A percentile compares a stretch with the other conserved stretches of the same genome.
These are phyloP conservation scores for Onchidella celtica DNA, from an alignment of 2,888 invertebrate genomes.

Conservation along the genomic window DNA sequence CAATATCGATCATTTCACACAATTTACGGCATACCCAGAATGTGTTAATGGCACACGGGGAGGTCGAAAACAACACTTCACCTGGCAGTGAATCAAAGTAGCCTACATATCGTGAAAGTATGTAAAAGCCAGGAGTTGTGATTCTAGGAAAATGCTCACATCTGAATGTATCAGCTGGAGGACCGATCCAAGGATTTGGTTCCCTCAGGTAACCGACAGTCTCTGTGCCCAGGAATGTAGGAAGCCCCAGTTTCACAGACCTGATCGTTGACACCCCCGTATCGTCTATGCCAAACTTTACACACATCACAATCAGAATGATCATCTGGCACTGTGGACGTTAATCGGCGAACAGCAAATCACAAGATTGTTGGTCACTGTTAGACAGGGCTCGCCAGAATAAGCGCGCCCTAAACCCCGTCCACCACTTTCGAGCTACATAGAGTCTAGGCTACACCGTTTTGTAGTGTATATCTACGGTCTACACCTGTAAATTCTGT, in stretches of 20 bases:
- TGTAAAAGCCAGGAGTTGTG: no score
- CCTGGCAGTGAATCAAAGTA: no score
- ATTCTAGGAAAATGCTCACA: no score
- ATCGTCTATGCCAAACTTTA: constrained; percentile 59
- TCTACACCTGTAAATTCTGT: no score
- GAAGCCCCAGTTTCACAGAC: constrained; percentile 55
- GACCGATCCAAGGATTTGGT: constrained; percentile 74
- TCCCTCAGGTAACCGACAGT: constrained; percentile 63
- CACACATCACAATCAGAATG: constrained; percentile 56
- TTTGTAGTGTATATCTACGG: no score
- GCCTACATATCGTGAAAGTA: no score
- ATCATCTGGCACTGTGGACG: constrained; percentile 62
- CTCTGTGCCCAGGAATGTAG: constrained; percentile 69
- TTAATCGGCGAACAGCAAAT: not conserved
- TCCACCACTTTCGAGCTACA: no score
- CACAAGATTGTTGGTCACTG: not conserved
- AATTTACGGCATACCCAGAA: no score
- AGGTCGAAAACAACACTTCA: no score
- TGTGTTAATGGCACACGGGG: no score
- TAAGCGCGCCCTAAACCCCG: not conserved
- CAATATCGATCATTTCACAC: no score
- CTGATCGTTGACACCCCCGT: constrained; percentile 64
- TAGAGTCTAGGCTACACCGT: no score
- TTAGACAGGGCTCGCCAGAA: not conserved
- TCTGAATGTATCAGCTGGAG: constrained; percentile 57